These are phyloP conservation scores for Urechis unicinctus DNA, from an alignment of 2,888 invertebrate genomes.

Conservation along the genomic window DNA sequence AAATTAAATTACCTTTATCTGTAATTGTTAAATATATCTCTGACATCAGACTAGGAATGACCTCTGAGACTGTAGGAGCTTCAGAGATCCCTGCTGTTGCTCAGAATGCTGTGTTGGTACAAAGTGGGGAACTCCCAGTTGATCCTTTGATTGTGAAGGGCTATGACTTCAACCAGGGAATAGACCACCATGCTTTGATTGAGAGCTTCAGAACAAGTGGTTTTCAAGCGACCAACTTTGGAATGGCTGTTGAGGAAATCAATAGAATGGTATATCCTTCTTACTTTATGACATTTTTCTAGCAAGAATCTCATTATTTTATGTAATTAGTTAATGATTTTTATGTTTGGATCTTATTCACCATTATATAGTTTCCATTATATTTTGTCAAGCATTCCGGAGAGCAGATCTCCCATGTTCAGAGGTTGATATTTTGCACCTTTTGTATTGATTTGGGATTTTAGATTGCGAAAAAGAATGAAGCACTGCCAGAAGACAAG, in stretches of 20 bases:
- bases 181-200: conserved; percentile 78
- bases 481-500: conserved; percentile 62
- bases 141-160: conserved; percentile 56
- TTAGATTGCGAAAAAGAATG: conserved; percentile 65
- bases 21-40: too few species aligned
- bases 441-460: conserved; percentile 51
- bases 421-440: too few species aligned
- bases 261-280: conserved; percentile 69
- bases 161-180: conserved; percentile 84
- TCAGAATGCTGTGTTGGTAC: conserved; percentile 15
- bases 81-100: conserved; percentile 1
- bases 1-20: too few species aligned
- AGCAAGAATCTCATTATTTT: not conserved
- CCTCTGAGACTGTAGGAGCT: too few species aligned
- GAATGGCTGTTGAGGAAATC: conserved; percentile 81
- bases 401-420: too few species aligned
- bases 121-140: conserved; percentile 21
- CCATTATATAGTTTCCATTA: too few species aligned
- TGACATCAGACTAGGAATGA: too few species aligned
- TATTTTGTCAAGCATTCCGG: too few species aligned
- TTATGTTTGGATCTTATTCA: too few species aligned
- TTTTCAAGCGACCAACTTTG: conserved; percentile 97
- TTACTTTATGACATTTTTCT: not conserved
- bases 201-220: conserved; percentile 75
- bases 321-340: too few species aligned